Evolutionary conservation across 2,888 invertebrate species (phyloP).

Genomic region (Octodonta nipae): DNA sequence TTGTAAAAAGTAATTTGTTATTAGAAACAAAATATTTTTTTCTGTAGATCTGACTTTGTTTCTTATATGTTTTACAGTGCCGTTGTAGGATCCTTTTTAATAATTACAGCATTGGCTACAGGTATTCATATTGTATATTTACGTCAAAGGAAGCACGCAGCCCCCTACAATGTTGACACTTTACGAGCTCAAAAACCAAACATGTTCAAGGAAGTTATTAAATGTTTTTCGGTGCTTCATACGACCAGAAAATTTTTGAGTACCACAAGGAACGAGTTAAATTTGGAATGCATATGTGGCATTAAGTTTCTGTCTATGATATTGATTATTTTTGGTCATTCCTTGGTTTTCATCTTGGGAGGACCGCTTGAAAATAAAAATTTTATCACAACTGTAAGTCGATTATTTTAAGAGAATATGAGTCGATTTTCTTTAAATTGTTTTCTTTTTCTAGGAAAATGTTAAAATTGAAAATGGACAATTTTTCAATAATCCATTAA

Average conservation of each 20-base stretch:
- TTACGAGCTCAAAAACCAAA: conserved; percentile 10
- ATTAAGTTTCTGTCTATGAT: conserved; percentile 55
- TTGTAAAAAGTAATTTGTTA: too few relatives aligned
- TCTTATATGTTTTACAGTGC: too few relatives aligned
- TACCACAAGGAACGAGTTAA: conserved; percentile 43
- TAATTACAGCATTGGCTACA: conserved; percentile 23
- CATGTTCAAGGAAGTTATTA: conserved; percentile 20
- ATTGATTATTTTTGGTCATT: conserved; percentile 53
- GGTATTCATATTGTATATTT: conserved; percentile 20
- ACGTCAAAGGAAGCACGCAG: conserved; percentile 15
- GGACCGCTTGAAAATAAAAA: conserved; percentile 54
- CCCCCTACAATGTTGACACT: conserved; percentile 17
- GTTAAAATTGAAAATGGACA: conserved; percentile 45
- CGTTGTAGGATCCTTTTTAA: conserved; percentile 20
- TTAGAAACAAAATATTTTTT: too few relatives aligned
- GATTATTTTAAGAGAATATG: neutral
- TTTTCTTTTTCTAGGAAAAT: conserved; percentile 36
- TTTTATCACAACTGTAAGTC: conserved; percentile 45
- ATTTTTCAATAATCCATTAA: conserved; percentile 51
- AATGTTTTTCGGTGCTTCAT: conserved; percentile 46
- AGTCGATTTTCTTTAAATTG: neutral
- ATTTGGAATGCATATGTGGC: conserved; percentile 44
- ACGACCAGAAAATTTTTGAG: conserved; percentile 47
- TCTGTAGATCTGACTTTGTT: too few relatives aligned
- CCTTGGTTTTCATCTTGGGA: conserved; percentile 49